These are phyloP conservation scores for Epistrophe eligans DNA, from an alignment of 2,888 invertebrate genomes.

Conservation along the genomic window DNA sequence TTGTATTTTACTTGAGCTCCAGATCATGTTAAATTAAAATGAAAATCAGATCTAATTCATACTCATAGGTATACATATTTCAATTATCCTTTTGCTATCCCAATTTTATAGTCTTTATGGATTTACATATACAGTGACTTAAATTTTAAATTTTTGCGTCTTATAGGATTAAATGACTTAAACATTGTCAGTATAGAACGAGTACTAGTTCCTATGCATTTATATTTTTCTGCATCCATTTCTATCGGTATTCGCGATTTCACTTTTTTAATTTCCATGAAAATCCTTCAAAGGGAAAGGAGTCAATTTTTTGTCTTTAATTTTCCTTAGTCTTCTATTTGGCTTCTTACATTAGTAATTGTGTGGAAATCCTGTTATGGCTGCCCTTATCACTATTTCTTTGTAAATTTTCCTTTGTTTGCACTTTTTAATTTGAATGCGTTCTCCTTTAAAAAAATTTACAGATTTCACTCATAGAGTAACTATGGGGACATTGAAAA, in stretches of 20 bases:
- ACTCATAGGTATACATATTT: too few species aligned
- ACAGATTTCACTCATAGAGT: too few species aligned
- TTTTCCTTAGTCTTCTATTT: constrained; percentile 25
- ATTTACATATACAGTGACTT: too few species aligned
- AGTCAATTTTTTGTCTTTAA: background rate
- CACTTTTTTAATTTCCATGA: background rate
- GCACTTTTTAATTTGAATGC: constrained; percentile 7
- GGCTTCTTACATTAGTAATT: constrained; percentile 63
- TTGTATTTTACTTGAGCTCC: too few species aligned
- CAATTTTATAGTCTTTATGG: too few species aligned
- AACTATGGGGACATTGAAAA: too few species aligned
- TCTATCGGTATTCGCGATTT: background rate
- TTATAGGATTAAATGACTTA: too few species aligned
- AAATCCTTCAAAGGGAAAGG: background rate
- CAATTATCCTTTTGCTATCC: too few species aligned
- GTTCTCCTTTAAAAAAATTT: background rate
- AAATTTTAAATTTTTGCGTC: too few species aligned
- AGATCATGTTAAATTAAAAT: too few species aligned
- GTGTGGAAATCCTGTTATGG: constrained; percentile 64
- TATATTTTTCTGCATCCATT: background rate
- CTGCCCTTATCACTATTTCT: constrained; percentile 17
- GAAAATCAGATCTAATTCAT: too few species aligned
- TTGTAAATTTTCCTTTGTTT: constrained; percentile 1
- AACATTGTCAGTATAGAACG: too few species aligned
- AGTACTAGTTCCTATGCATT: background rate